Base-by-base conservation (phyloP, 2,113 vertebrate species). In the Xenopus tropicalis region DNA sequence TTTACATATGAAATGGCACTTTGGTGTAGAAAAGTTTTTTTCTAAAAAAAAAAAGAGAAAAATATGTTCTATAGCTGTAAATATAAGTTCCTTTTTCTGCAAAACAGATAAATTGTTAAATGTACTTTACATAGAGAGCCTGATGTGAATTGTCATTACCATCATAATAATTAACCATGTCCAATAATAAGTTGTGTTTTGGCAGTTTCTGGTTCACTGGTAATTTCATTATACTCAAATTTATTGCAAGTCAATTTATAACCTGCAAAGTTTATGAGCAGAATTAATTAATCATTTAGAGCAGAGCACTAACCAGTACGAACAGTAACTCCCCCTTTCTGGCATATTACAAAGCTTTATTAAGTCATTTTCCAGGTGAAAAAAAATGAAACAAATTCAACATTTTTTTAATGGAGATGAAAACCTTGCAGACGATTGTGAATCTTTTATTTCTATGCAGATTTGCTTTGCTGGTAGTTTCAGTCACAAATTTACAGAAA, bases 181-280 rank as follows among this genome's bases (percentile, higher is more conserved):
- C 62, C 62, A 66, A 19, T 66, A 23, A 2, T 57, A 66, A 66
- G 57, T 46, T 58, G 57, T 66, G 62, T 74, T 66, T 61, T 74
- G 37, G 54, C 42, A 59, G 25, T 61, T 67, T 19, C 51, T 11
- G 44, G 59, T 37, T 73, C 44, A 52, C 71, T 66, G 71, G 71
- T 62, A 66, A 44, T 58, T 73, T 66, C 71, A 73, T 73, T 74
- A 67, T 59, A 1, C 20, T 21, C 20, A 29, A 29, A 66, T 66
- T 56, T 67, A 67, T 67, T 42, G 56, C 37, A 24, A 65, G 23
- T 61, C 66, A 64, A 74, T 73, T 73, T 73, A 73, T 66, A 73
- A 66, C 71, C 57, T 66, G 51, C 66, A 73, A 73, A 66, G 62
- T 73, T 73, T 73, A 73, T 59, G 71, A 73, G 71, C 63, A 73